These are phyloP conservation scores for Hyppa rectilinea DNA, from an alignment of 2,888 invertebrate genomes.

Conservation along the genomic window DNA sequence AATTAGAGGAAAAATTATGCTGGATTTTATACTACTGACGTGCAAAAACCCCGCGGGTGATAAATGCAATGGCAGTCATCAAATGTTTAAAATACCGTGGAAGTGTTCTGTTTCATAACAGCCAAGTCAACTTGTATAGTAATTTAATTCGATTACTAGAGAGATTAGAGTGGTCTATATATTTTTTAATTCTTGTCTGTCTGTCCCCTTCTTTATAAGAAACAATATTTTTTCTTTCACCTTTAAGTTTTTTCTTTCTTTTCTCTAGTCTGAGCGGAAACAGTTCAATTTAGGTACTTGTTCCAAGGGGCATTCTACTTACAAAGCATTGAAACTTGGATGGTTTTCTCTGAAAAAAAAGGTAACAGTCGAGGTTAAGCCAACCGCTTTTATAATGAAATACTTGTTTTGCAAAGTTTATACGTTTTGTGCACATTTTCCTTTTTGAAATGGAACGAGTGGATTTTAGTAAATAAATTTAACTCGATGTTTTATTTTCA, in stretches of 20 bases:
- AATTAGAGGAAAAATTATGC: background rate
- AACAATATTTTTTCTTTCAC: background rate
- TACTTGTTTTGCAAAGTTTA: background rate
- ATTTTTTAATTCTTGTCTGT: background rate
- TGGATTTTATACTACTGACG: background rate
- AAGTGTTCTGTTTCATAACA: too few relatives aligned
- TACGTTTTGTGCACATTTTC: background rate
- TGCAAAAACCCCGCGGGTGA: background rate
- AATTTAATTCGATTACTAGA: too few relatives aligned
- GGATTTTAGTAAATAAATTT: background rate
- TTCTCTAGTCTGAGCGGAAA: background rate
- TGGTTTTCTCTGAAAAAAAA: constrained; percentile 4
- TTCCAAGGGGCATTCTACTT: background rate
- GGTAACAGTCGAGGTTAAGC: background rate
- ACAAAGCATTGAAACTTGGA: background rate
- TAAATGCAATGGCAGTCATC: background rate
- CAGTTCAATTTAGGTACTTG: constrained; percentile 10
- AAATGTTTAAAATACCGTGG: too few relatives aligned
- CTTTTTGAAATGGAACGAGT: background rate
- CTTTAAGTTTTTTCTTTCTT: background rate
- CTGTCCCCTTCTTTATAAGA: background rate
- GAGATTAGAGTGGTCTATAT: too few relatives aligned
- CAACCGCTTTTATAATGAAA: background rate
- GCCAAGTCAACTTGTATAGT: too few relatives aligned
- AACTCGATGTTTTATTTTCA: background rate